Base-by-base conservation (phyloP, 1,140 invertebrate species). In the Lucilia sericata region DNA sequence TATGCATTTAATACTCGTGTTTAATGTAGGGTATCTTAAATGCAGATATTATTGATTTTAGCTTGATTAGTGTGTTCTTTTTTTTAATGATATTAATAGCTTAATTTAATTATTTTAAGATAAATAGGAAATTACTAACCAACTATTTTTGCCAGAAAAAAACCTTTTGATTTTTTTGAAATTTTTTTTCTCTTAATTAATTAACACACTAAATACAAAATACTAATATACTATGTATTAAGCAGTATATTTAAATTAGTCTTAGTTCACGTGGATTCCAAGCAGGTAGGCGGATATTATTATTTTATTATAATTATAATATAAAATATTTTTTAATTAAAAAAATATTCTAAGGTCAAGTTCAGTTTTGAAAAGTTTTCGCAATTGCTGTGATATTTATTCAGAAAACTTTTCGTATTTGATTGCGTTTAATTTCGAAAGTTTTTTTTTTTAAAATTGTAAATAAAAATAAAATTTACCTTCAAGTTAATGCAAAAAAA, bases 261-360 rank as follows among this genome's bases (percentile, higher is more conserved):
- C 51, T 55, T n/a, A 17, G 51, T 55, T 55, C 51, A 55, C 14
- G 51, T 55, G 51, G 51, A 55, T 55, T n/a, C 12, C 0, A 13
- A 12, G 14, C 51, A 55, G 51, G 51, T 55, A 55, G 51, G 51
- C 42, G 10, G 10, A 36, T 36, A 36, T 42, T 42, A 42, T 42
- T 8, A 42, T 42, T 8, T 42, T 3, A 8, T 0, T 70, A n/a
- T 70, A 7, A 21, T 70, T 70, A 25, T 21, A 2, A 8, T 21
- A 70, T 70, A 30, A 30, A 30, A 2, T 21, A 21, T 70, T 70
- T 70, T n/a, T 21, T 21, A 70, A 30, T 30, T 30, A 30, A 30
- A 30, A 65, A 19, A 70, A 70, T 21, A 21, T 70, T 70, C 21
- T 70, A 80, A 80, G 76, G 76, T 80, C 76, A 80, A 80, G 76